Base-by-base conservation (phyloP, 2,113 vertebrate genomes). In the Mystacornis crossleyi region DNA sequence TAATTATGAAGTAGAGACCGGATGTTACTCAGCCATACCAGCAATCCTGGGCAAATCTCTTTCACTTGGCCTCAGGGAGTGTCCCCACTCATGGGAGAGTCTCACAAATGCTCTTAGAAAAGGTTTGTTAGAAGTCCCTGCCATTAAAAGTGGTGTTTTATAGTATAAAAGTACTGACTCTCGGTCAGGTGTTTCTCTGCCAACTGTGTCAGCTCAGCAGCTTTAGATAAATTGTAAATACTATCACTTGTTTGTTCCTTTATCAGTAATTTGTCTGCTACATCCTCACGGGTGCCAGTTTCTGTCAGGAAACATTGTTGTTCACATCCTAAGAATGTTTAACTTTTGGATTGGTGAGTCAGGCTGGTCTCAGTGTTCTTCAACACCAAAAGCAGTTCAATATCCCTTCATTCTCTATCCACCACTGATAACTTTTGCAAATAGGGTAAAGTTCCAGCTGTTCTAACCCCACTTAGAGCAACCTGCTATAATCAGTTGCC, bases 321-420 rank as follows among this genome's bases (percentile, higher is more conserved):
- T 89, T 57, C 36, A 36, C 26, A 36, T 16, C 33, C 21, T 65
- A 60, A 51, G 50, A 36, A 55, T 13, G 18, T 64, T 72, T 57
- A 26, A 23, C 31, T 89, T 65, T 28, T 31, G 58, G 36, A 50
- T 16, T 36, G 67, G 7, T 33, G 29, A 18, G 14, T 28, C 86
- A 57, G 58, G 25, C 58, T 57, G 50, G 9, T 80, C 50, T 34
- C 0, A 0, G 20, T 0, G 0, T 57, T 72, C 58, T 33, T 64
- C 58, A 42, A 14, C 42, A 48, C 58, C 42, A 55, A 23, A 48
- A 64, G 42, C 34, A 72, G 17, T 36, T 26, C 21, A 18, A 24
- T 10, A 12, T 48, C 60, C 33, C 51, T 43, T 36, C 43, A 8
- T 45, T 81, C 51, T 73, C 43, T 50, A 12, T 16, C 45, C 36